Conservation (phyloP, 2,888 invertebrate species). For the Philereme transversata region DNA sequence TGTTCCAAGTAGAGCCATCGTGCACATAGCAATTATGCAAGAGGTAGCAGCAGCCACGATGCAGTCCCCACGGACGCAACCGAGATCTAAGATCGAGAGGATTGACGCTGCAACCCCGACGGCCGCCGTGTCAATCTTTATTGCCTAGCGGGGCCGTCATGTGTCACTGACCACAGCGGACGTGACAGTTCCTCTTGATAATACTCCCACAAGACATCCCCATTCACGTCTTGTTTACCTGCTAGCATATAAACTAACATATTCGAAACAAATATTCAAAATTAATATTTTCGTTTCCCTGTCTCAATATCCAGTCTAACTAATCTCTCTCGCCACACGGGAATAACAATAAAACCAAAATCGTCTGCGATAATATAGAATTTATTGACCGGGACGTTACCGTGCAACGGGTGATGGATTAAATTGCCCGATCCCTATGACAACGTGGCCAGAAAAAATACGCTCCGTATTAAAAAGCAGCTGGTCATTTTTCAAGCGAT, state of each 20-base stretch:
- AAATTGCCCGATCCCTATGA: constrained; percentile 84
- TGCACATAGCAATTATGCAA: constrained; percentile 35
- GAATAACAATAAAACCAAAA: constrained; percentile 78
- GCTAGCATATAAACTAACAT: too few species aligned
- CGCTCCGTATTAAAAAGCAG: constrained; percentile 80
- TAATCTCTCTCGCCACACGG: constrained; percentile 62
- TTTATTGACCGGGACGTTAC: constrained; percentile 76
- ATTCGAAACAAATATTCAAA: background rate
- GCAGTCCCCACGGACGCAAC: constrained; percentile 54
- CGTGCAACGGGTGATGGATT: constrained; percentile 81
- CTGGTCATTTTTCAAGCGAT: constrained; percentile 83
- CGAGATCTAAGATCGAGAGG: constrained; percentile 69
- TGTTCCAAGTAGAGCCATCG: constrained; percentile 16
- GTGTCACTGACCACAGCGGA: constrained; percentile 52
- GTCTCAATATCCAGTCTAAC: constrained; percentile 39
- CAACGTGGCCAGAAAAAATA: constrained; percentile 83
- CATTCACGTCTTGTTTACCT: too few species aligned
- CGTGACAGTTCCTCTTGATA: too few species aligned
- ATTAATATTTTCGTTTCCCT: constrained; percentile 13
- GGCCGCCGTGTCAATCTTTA: constrained; percentile 72
- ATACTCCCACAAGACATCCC: too few species aligned
- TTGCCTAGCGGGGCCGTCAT: constrained; percentile 56
- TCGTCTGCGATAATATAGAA: constrained; percentile 77
- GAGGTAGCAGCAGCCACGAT: constrained; percentile 40
- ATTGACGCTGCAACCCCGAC: constrained; percentile 72